Base-by-base conservation (phyloP, 1,140 invertebrate genomes). In the Plutomurus gul region DNA sequence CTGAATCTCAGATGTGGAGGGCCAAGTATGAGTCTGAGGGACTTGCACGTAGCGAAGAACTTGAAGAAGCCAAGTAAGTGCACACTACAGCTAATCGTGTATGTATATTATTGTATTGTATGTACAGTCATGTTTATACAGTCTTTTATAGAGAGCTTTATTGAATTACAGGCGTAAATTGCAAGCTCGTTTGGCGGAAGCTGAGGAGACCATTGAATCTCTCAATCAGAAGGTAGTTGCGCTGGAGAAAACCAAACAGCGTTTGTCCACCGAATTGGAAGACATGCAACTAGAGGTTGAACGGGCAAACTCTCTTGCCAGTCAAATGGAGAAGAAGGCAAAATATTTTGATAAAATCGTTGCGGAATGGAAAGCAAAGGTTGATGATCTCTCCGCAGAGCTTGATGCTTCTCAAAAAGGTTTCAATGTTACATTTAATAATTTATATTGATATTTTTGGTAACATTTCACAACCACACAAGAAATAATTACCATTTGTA, bases 271-370 rank as follows among this genome's bases (percentile, higher is more conserved):
- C 82, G 97, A 99, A 89, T 93, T 99, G 84, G 98, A 99, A 88
- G 98, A 99, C 87, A 90, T 99, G 84, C 95, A 96, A 88, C 92
- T 99, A 85, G 98, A 99, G 89, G 96, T 99, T 85, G 97, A 99
- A 88, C 92, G 96, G 86, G 95, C 97, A 71, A 97, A 95, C 72
- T 92, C 95, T 60, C 94, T 98, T 85, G 96, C 97, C 85, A 95
- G 95, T 86, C 93, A 95, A 78, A 93, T 98, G 83, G 98, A 99
- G 89, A 99, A 99, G 95, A 99, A 98, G 89, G 96, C 99, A 89
- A 98, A 99, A 89, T 95, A 94, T 84, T 99, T 99, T 90, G 98
- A 99, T 91, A 99, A 99, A 89, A 96, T 98, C 87, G 95, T 99
- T 87, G 93, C 95, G 82, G 98, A 99, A 93, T 99, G 98, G 98